These are phyloP conservation scores for Baronia brevicornis DNA, from an alignment of 2,888 invertebrate genomes.

Conservation along the genomic window DNA sequence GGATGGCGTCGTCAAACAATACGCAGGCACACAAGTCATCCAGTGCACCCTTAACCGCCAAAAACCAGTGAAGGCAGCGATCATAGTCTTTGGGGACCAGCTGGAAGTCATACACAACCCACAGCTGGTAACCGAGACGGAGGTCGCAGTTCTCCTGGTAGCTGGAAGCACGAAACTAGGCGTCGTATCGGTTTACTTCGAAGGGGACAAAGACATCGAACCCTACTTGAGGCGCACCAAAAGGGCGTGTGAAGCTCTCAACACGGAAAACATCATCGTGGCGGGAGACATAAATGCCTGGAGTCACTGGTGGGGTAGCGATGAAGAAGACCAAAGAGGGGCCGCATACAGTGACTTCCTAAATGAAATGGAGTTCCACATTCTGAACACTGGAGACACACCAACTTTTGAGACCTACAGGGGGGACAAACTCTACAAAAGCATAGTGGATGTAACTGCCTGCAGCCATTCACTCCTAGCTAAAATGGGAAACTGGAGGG, in stretches of 20 bases:
- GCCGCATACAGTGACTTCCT: conserved; percentile 10
- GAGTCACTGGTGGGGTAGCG: conserved; percentile 16
- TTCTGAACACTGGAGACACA: conserved; percentile 21
- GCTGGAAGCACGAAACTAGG: conserved; percentile 15
- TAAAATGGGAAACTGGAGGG: conserved; percentile 15
- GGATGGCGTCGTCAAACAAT: conserved; percentile 15
- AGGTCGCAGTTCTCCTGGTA: conserved; percentile 15
- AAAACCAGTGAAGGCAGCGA: conserved; percentile 15
- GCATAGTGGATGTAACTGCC: conserved; percentile 24
- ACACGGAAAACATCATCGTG: conserved; percentile 10
- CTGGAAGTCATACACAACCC: conserved; percentile 20
- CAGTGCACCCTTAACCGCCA: conserved; percentile 20
- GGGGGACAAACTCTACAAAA: conserved; percentile 13
- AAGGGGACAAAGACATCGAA: conserved; percentile 15
- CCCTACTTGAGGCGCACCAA: conserved; percentile 11
- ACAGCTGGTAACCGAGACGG: conserved; percentile 21
- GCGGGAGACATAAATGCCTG: conserved; percentile 15
- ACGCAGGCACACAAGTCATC: conserved; percentile 18
- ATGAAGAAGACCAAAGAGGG: conserved; percentile 10
- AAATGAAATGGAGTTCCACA: conserved; percentile 17
- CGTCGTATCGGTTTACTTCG: conserved; percentile 22
- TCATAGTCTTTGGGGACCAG: conserved; percentile 16
- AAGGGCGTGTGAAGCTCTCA: no score
- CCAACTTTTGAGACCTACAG: conserved; percentile 25
- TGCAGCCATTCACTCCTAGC: conserved; percentile 16